Evolutionary conservation across 2,113 vertebrate species (phyloP), one percentile per base, ranked within the genome.

Genomic region (Tylochromis polylepis): DNA sequence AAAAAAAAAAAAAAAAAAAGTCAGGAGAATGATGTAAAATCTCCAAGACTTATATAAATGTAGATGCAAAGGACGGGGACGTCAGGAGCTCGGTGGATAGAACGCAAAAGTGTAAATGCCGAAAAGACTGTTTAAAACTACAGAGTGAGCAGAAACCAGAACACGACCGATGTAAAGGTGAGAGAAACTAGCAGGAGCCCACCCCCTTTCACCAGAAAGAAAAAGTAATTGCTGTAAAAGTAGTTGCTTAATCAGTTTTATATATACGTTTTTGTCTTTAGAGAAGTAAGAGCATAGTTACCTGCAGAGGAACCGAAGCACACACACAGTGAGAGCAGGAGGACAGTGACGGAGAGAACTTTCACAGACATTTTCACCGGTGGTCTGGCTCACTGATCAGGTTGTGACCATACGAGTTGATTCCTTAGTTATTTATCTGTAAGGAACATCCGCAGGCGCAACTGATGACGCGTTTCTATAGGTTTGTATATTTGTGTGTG

Each of bases 291-390:
- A 24, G 3, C 5, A 9, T 5, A 12, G 16, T 65, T 86, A 86
- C 85, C 85, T 86, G 31, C 4, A 75, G 24, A 38, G 16, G 67
- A 53, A n/a, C 38, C 34, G 41, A 29, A 9, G 49, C 22, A 56
- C 20, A 62, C 75, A 59, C 16, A 56, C 22, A 53, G 2, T 0
- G 31, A n/a, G 57, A 91, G 46, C 80, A 91, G 58, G 15, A 88
- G 27, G 18, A 91, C 12, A 27, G 29, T 1, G 51, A 85, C 0
- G 6, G 15, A 46, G 65, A 90, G 53, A 80, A 85, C 62, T 79
- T 8, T 91, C 15, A 3, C 1, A 6, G 84, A 85, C 89, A 88
- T 93, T 5, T 51, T 89, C 58, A 55, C 5, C 3, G 11, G 4
- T 36, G 34, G 41, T 77, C 41, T 49, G n/a, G 18, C 31, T 43